phyloP scores from a whole-genome alignment of 2,888 invertebrate genomes.

The Leucania comma region DNA sequence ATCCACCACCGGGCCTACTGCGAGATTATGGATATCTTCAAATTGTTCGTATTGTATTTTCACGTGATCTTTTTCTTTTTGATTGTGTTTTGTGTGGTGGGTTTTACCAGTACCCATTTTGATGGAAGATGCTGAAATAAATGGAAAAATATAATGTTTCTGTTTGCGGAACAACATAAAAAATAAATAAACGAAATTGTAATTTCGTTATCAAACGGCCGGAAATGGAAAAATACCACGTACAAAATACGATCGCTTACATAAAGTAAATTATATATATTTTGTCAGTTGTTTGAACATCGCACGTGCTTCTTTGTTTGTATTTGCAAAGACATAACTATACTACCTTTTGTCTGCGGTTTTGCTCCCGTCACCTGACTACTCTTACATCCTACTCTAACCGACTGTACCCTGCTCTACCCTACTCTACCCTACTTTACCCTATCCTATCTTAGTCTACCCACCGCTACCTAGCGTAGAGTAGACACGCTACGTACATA shows the following conservation, averaged over 20 bases:
- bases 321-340: too few relatives aligned
- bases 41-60: background rate
- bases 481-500: too few relatives aligned
- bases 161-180: background rate
- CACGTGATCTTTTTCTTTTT: background rate
- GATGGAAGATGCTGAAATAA: background rate
- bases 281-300: background rate
- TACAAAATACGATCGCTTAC: background rate
- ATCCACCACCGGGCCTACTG: too few relatives aligned
- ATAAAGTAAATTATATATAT: background rate
- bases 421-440: too few relatives aligned
- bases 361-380: too few relatives aligned
- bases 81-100: background rate
- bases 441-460: too few relatives aligned
- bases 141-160: background rate
- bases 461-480: too few relatives aligned
- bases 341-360: too few relatives aligned
- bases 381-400: too few relatives aligned
- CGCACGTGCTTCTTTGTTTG: background rate
- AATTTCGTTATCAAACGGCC: background rate
- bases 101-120: background rate
- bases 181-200: background rate
- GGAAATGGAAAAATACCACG: constrained; percentile 22
- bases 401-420: too few relatives aligned
- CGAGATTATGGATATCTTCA: too few relatives aligned